phyloP scores from a whole-genome alignment of 2,113 vertebrate genomes.

The Oenanthe melanoleuca region DNA sequence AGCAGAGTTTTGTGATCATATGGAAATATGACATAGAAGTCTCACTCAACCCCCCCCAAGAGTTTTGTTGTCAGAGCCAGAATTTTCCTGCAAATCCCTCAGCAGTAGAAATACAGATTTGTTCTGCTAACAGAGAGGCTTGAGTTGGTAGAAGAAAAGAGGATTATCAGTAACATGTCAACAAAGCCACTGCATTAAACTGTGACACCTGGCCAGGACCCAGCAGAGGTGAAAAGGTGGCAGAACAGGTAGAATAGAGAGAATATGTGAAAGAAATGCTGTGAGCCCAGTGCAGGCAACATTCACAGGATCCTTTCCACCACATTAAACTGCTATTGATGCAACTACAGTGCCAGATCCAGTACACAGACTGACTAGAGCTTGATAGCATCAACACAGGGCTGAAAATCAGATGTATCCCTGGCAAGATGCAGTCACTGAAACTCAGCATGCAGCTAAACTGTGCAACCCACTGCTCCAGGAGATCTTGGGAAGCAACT shows the following conservation, averaged over 20 bases:
- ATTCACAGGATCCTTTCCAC: background rate
- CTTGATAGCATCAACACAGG: background rate
- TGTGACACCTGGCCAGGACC: conserved; percentile 9
- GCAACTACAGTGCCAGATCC: background rate
- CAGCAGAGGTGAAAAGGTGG: background rate
- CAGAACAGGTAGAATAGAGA: background rate
- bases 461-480: background rate
- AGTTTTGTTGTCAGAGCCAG: background rate
- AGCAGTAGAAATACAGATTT: background rate
- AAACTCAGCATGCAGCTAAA: background rate
- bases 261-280: background rate
- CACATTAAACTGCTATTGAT: background rate
- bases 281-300: background rate
- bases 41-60: background rate
- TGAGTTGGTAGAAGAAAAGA: conserved; percentile 6
- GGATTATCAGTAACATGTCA: conserved; percentile 31
- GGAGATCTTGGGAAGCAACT: background rate
- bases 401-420: background rate
- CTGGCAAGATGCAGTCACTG: background rate
- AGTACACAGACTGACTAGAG: background rate
- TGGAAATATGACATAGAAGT: background rate
- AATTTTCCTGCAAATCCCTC: background rate
- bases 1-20: background rate
- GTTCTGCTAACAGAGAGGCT: background rate
- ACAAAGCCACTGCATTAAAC: conserved; percentile 34